Conservation (phyloP, 2,113 vertebrate genomes). For the Alosa alosa region DNA sequence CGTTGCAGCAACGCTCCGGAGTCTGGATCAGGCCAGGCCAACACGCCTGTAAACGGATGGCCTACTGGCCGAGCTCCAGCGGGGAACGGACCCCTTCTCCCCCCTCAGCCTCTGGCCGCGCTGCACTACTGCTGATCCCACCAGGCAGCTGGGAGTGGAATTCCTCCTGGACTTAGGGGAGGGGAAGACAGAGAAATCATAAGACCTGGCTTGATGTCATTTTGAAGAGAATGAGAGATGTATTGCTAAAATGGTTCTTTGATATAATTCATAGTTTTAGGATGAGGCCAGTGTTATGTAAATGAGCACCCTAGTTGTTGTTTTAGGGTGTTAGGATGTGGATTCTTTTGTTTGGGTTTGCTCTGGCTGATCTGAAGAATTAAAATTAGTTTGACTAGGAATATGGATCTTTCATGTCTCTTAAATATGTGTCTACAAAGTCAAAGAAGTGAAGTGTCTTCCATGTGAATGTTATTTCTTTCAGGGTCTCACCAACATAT, state of each 20-base stretch:
- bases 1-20: not conserved
- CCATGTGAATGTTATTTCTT: not conserved
- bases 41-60: conserved; percentile 20
- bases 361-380: not conserved
- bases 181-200: conserved; percentile 21
- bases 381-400: not conserved
- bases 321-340: not conserved
- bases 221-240: not conserved
- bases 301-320: not conserved
- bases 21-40: not conserved
- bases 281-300: not conserved
- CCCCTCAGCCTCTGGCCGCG: conserved; percentile 1
- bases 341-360: not conserved
- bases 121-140: conserved; percentile 38
- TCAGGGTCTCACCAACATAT: not conserved
- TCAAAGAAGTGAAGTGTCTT: not conserved
- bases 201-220: conserved; percentile 33
- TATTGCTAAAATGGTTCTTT: not conserved
- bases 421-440: not conserved
- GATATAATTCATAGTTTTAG: not conserved
- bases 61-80: conserved; percentile 21
- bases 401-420: not conserved
- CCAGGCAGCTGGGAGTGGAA: conserved; percentile 38
- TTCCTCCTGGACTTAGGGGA: conserved; percentile 31
- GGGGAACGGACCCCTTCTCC: not conserved